Percentiles rank a stretch among this genome's conserved stretches.
These are phyloP conservation scores for Neolamprologus ventralis DNA, from an alignment of 2,113 vertebrate species.

Conservation along the genomic window DNA sequence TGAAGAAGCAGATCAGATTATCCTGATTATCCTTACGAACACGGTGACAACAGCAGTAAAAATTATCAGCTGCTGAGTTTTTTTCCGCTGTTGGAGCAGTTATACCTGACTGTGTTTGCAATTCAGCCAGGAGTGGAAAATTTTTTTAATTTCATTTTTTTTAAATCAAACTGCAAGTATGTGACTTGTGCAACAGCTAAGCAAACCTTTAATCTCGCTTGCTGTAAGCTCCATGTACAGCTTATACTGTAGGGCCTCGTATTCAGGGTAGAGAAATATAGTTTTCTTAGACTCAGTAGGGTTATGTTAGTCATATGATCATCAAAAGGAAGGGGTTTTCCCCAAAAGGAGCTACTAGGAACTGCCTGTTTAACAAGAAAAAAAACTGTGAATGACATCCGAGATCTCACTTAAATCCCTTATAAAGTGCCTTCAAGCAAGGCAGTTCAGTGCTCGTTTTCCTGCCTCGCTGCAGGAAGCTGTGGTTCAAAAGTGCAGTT, in stretches of 20 bases:
- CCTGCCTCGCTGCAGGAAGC: background rate
- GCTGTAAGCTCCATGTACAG: background rate
- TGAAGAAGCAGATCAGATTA: background rate
- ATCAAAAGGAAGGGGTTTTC: background rate
- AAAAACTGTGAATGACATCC: background rate
- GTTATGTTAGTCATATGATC: background rate
- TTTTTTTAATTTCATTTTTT: accelerated
- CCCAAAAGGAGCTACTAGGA: background rate
- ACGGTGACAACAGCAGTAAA: background rate
- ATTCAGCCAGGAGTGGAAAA: background rate
- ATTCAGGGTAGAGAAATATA: background rate
- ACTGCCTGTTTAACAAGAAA: background rate
- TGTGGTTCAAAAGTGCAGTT: background rate
- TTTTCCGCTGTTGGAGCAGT: background rate
- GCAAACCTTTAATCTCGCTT: background rate
- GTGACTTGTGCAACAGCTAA: background rate
- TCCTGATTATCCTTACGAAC: background rate
- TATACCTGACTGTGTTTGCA: background rate
- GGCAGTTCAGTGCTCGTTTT: background rate
- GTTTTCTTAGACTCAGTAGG: background rate
- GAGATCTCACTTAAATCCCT: background rate
- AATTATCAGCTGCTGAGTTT: background rate
- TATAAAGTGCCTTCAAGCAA: background rate
- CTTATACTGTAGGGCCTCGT: background rate
- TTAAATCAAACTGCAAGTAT: background rate